phyloP scores from a whole-genome alignment of 2,797 vertebrate genomes.

The Hyperoplus immaculatus region DNA sequence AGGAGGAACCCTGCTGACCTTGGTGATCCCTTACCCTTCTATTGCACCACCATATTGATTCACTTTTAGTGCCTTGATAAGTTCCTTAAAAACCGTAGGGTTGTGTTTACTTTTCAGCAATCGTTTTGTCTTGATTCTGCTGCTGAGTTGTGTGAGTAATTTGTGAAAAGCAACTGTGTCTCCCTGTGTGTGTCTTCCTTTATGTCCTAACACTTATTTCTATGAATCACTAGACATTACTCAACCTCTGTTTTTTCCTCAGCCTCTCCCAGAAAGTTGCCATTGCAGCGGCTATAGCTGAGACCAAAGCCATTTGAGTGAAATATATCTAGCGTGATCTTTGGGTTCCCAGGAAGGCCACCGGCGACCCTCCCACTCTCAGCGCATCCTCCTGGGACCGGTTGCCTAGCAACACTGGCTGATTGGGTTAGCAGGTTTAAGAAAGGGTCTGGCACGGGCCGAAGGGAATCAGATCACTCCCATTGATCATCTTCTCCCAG shows the following conservation, averaged over 20 bases:
- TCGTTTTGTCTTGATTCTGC: conserved; percentile 1
- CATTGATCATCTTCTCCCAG: conserved; percentile 80
- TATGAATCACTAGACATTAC: conserved; percentile 63
- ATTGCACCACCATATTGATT: background rate
- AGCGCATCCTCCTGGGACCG: conserved; percentile 67
- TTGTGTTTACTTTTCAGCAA: background rate
- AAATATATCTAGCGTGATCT: conserved; percentile 77
- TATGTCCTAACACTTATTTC: conserved; percentile 26
- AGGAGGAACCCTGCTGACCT: background rate
- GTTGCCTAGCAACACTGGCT: conserved; percentile 82
- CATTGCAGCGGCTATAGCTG: conserved; percentile 40
- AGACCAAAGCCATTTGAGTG: conserved; percentile 70
- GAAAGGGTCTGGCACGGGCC: conserved; percentile 77
- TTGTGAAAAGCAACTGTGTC: conserved; percentile 2
- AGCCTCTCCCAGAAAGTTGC: conserved; percentile 41
- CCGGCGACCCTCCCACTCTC: conserved; percentile 50
- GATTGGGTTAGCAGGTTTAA: conserved; percentile 81
- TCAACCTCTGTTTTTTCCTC: conserved; percentile 39
- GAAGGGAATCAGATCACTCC: conserved; percentile 80
- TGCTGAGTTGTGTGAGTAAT: conserved; percentile 19
- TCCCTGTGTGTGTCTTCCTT: conserved; percentile 23
- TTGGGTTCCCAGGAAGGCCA: conserved; percentile 66
- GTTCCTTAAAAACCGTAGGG: background rate
- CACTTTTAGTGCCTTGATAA: background rate
- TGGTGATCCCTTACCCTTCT: background rate